A percentile compares a stretch with the other conserved stretches of the same genome.
Evolutionary conservation across 1,140 invertebrate species (phyloP).

Genomic region (Calycopis cecrops): DNA sequence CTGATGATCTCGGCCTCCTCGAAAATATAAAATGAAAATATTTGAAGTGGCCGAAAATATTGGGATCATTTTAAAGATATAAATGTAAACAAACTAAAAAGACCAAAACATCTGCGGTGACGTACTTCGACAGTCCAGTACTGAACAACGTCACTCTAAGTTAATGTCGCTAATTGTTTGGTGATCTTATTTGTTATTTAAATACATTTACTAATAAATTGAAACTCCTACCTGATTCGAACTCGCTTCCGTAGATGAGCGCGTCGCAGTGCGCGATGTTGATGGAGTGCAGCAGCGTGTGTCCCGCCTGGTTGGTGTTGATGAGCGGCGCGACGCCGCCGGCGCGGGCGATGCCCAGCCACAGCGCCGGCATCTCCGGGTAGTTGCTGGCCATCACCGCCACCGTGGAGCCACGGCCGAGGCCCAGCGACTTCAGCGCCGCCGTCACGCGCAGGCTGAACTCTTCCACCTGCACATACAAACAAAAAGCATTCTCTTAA

Average conservation of each 20-base stretch:
- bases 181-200: too few species aligned
- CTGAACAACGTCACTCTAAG: too few species aligned
- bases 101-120: too few species aligned
- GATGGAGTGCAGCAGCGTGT: slow-evolving; percentile 91
- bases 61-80: too few species aligned
- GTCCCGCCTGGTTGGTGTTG: slow-evolving; percentile 91
- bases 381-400: slow-evolving; percentile 92
- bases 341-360: slow-evolving; percentile 92
- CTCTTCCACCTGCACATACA: slow-evolving; percentile 88
- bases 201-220: too few species aligned
- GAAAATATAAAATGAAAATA: too few species aligned
- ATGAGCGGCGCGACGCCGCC: slow-evolving; percentile 93
- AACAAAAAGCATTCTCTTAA: slow-evolving; percentile 16
- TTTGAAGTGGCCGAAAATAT: too few species aligned
- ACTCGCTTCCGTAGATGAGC: slow-evolving; percentile 57
- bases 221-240: slow-evolving; percentile 47
- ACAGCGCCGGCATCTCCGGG: slow-evolving; percentile 90
- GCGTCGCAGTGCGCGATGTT: slow-evolving; percentile 77
- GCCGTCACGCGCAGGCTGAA: slow-evolving; percentile 91
- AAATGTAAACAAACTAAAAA: too few species aligned
- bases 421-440: slow-evolving; percentile 85
- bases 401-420: slow-evolving; percentile 89
- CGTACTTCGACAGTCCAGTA: too few species aligned
- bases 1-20: too few species aligned
- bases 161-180: too few species aligned